Conservation (phyloP, 2,888 invertebrate genomes). For the Brassicogethes aeneus region DNA sequence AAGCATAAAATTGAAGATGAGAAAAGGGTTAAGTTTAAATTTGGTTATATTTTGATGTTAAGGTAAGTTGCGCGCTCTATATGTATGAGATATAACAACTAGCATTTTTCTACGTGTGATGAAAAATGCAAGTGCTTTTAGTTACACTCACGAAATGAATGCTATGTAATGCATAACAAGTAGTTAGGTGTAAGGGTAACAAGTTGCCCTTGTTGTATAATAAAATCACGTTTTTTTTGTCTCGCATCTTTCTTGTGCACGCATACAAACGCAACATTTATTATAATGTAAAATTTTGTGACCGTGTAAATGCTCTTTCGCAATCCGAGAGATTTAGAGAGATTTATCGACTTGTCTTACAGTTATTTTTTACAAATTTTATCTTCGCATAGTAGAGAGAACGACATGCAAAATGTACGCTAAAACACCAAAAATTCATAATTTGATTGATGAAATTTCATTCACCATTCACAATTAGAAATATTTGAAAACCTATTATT, state of each 20-base stretch:
- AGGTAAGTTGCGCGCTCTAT: conserved; percentile 26
- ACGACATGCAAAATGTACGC: too few relatives aligned
- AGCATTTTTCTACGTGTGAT: conserved; percentile 34
- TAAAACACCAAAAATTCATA: too few relatives aligned
- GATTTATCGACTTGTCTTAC: conserved; percentile 16
- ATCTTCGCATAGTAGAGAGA: too few relatives aligned
- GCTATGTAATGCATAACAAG: conserved; percentile 42
- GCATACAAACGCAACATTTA: conserved; percentile 32
- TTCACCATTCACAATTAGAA: too few relatives aligned
- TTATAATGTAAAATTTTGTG: conserved; percentile 27
- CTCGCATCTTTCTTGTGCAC: conserved; percentile 19
- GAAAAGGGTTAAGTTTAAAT: too few relatives aligned
- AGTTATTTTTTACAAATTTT: conserved; percentile 14
- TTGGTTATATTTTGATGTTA: too few relatives aligned
- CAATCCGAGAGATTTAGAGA: conserved; percentile 9
- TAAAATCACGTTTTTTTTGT: conserved; percentile 27
- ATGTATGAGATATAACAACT: conserved; percentile 34
- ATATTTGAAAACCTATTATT: too few relatives aligned
- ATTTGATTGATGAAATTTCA: too few relatives aligned
- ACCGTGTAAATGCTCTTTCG: conserved; percentile 11
- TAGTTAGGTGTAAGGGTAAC: conserved; percentile 39
- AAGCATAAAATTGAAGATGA: too few relatives aligned
- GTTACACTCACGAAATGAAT: conserved; percentile 40
- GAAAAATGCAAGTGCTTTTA: conserved; percentile 40
- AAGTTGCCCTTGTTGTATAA: conserved; percentile 36